Percentiles rank a stretch among this genome's conserved stretches.
Evolutionary conservation across 2,113 vertebrate species (phyloP).

Genomic region (Jacana jacana): DNA sequence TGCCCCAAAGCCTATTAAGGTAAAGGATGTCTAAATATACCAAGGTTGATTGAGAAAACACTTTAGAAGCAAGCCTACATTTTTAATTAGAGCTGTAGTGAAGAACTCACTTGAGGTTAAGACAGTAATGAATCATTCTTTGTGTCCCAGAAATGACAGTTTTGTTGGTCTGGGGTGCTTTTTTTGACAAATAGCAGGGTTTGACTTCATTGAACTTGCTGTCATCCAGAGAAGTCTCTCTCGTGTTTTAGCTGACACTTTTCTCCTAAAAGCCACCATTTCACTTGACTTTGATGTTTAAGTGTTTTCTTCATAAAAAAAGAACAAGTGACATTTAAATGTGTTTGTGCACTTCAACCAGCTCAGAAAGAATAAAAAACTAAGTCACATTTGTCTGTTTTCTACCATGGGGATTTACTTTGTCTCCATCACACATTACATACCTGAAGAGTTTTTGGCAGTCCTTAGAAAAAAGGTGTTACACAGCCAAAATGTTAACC

Average conservation of each 20-base stretch:
- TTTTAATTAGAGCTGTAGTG: slow-evolving; percentile 11
- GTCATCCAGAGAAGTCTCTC: not conserved
- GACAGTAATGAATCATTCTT: not conserved
- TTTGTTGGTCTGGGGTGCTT: not conserved
- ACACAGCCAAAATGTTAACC: not conserved
- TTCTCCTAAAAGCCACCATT: not conserved
- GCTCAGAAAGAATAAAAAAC: not conserved
- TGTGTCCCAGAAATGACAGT: slow-evolving; percentile 4
- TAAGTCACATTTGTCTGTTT: not conserved
- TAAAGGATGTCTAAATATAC: slow-evolving; percentile 37
- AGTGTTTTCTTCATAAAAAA: not conserved
- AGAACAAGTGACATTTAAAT: not conserved
- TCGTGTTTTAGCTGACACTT: not conserved
- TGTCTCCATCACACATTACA: not conserved
- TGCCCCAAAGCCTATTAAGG: not conserved
- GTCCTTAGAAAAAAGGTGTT: not conserved
- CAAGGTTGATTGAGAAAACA: slow-evolving; percentile 23
- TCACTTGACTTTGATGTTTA: not conserved
- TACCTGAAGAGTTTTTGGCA: not conserved
- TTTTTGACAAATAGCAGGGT: not conserved
- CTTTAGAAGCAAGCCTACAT: not conserved
- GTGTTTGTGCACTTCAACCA: not conserved
- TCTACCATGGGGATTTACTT: not conserved
- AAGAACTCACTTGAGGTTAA: not conserved
- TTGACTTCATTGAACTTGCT: not conserved